phyloP scores from a whole-genome alignment of 2,113 vertebrate species.

The Corythornis madagascariensis region DNA sequence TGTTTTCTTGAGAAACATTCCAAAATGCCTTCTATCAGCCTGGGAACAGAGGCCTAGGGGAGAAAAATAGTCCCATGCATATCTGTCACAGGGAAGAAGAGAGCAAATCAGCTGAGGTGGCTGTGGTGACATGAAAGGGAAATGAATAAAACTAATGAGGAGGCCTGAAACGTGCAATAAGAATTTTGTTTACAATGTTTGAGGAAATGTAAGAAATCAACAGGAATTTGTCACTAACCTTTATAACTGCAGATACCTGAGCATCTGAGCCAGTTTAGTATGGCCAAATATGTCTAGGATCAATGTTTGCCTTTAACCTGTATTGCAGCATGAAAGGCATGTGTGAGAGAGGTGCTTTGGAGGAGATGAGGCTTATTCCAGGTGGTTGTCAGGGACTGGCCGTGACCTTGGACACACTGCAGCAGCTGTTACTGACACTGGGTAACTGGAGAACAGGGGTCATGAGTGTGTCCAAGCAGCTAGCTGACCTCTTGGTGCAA shows the following conservation, averaged over 20 bases:
- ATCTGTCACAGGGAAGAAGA: not conserved
- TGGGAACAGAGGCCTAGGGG: not conserved
- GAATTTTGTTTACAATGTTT: not conserved
- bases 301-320: not conserved
- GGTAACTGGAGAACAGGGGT: not conserved
- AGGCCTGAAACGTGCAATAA: not conserved
- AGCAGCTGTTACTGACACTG: not conserved
- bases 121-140: not conserved
- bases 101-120: not conserved
- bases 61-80: not conserved
- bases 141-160: not conserved
- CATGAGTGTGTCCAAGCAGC: not conserved
- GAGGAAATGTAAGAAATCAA: not conserved
- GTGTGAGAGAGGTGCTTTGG: not conserved
- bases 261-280: not conserved
- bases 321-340: not conserved
- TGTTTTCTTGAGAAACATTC: not conserved
- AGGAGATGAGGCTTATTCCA: not conserved
- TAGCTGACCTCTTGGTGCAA: not conserved
- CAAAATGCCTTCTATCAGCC: not conserved
- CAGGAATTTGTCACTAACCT: not conserved
- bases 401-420: no score
- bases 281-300: not conserved
- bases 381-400: not conserved
- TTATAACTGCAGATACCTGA: not conserved